Evolutionary conservation across 2,797 vertebrate species (phyloP).

Genomic region (Tragopan temminckii): DNA sequence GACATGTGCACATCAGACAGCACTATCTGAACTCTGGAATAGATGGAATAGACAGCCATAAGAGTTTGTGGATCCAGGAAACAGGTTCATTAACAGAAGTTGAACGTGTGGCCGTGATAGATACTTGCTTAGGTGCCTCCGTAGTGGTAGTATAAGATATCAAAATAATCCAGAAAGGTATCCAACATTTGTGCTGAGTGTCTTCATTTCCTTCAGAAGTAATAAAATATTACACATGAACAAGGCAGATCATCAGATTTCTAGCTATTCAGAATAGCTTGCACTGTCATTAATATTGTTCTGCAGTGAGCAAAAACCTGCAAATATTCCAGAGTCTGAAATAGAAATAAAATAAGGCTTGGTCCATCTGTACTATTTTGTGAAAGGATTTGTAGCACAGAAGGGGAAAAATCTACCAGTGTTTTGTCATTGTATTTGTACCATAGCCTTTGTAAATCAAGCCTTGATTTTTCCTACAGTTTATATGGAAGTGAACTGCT

Average conservation of each 20-base stretch:
- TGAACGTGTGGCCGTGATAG: fast-evolving
- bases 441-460: slow-evolving; percentile 5
- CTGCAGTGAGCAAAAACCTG: neutral
- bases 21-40: neutral
- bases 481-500: neutral
- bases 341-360: neutral
- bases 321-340: neutral
- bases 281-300: neutral
- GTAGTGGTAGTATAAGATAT: neutral
- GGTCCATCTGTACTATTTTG: neutral
- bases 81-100: neutral
- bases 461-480: slow-evolving; percentile 22
- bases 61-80: neutral
- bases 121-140: neutral
- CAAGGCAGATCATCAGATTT: neutral
- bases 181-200: neutral
- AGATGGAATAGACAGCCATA: neutral
- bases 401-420: neutral
- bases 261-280: neutral
- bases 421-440: neutral
- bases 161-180: neutral
- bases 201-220: neutral
- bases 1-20: neutral
- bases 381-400: slow-evolving; percentile 12
- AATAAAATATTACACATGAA: neutral